Evolutionary conservation across 2,888 invertebrate genomes (phyloP).

Genomic region (Rhyacophila evoluta): DNA sequence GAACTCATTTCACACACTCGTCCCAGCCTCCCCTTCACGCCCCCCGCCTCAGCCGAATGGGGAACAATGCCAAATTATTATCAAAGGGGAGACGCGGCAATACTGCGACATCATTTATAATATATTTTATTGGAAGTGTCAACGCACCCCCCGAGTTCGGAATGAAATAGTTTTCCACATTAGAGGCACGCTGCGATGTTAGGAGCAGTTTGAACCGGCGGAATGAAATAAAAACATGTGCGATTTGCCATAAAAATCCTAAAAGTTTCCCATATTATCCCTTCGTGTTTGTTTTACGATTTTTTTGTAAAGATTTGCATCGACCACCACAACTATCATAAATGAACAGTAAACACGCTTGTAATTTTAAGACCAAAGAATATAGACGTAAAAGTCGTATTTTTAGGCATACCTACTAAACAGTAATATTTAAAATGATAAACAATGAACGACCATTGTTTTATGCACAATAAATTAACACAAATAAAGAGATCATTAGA

Average conservation of each 20-base stretch:
- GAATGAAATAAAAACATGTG: constrained; percentile 22
- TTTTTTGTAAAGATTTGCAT: no score
- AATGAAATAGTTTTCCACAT: constrained; percentile 24
- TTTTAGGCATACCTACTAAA: no score
- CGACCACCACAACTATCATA: no score
- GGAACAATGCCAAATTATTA: constrained; percentile 39
- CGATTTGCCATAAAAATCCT: neutral
- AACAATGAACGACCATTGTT: no score
- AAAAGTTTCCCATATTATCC: neutral
- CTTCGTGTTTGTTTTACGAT: no score
- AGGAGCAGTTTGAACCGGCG: neutral
- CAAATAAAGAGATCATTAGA: no score
- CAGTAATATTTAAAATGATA: no score
- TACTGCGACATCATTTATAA: constrained; percentile 53
- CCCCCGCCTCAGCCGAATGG: neutral
- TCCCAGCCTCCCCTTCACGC: constrained; percentile 31
- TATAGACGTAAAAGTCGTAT: no score
- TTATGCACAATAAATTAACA: no score
- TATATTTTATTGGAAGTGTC: constrained; percentile 55
- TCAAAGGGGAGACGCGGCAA: constrained; percentile 42
- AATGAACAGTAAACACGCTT: no score
- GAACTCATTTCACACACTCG: constrained; percentile 55
- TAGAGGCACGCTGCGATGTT: neutral
- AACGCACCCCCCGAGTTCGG: constrained; percentile 42
- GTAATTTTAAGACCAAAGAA: no score